A percentile compares a stretch with the other conserved stretches of the same genome.
Conservation (phyloP, 2,888 invertebrate genomes). For the Drosophila prostipennis region DNA sequence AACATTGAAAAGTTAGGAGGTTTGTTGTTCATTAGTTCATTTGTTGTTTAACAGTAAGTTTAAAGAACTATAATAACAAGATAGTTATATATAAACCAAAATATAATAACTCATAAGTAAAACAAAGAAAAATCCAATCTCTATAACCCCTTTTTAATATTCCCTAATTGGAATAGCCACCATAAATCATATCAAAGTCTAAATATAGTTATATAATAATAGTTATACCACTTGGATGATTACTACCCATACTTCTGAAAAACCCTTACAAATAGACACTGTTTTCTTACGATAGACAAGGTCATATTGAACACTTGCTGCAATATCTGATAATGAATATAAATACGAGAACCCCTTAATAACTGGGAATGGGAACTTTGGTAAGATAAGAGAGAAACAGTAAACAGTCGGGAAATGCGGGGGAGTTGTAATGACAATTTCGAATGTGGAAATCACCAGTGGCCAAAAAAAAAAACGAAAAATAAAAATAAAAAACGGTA, state of each 20-base stretch:
- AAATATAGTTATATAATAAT: background rate
- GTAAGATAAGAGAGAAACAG: constrained; percentile 10
- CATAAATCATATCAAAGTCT: background rate
- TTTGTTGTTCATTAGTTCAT: background rate
- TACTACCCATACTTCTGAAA: background rate
- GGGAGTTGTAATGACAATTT: background rate
- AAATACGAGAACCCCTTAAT: background rate
- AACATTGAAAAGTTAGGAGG: background rate
- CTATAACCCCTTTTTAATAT: no score
- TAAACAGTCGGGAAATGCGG: constrained; percentile 1
- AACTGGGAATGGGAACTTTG: background rate
- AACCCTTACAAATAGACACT: no score
- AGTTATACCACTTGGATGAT: background rate
- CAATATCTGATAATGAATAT: background rate
- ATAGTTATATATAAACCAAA: background rate
- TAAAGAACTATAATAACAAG: background rate
- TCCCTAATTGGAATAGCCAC: background rate
- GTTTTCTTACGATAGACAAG: constrained; percentile 1
- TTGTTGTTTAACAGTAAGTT: background rate
- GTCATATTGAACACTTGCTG: background rate
- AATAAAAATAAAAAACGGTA: background rate
- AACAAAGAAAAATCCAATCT: no score
- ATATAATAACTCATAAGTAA: background rate
- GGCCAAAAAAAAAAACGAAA: background rate
- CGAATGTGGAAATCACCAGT: constrained; percentile 8